phyloP scores from a whole-genome alignment of 2,113 vertebrate species.

The Odocoileus hemionus region DNA sequence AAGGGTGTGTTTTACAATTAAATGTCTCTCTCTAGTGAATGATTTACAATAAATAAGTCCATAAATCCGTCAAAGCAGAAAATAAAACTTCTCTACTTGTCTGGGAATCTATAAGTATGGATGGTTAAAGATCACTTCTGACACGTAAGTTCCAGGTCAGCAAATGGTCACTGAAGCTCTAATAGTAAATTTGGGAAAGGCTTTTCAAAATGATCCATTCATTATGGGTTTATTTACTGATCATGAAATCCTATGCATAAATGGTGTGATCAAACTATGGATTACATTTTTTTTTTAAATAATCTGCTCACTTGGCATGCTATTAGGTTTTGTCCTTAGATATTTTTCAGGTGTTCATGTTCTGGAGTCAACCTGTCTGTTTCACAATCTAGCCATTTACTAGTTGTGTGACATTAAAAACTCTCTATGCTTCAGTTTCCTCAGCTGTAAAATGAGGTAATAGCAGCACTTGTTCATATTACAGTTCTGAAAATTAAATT shows the following conservation, averaged over 20 bases:
- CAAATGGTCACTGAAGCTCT: conserved; percentile 78
- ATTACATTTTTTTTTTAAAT: not conserved
- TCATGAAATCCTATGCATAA: conserved; percentile 41
- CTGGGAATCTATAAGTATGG: conserved; percentile 81
- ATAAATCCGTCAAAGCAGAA: conserved; percentile 82
- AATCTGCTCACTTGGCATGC: not conserved
- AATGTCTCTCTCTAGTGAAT: conserved; percentile 80
- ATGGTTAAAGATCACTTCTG: conserved; percentile 85
- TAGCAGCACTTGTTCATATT: not conserved
- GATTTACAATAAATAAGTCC: conserved; percentile 87
- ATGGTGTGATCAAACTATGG: not conserved
- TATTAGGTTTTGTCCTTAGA: not conserved
- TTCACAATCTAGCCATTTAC: not conserved
- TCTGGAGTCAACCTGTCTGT: not conserved
- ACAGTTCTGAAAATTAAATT: not conserved
- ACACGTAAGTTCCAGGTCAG: conserved; percentile 86
- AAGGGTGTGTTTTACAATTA: conserved; percentile 79
- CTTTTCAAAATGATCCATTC: conserved; percentile 71
- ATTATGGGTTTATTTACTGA: conserved; percentile 66
- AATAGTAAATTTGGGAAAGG: conserved; percentile 77
- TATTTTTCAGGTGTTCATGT: not conserved
- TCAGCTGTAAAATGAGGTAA: not conserved
- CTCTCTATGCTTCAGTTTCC: not conserved
- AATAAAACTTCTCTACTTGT: conserved; percentile 78
- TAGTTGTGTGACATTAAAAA: not conserved